Conservation (phyloP, 2,888 invertebrate species). For the Stramonita haemastoma region DNA sequence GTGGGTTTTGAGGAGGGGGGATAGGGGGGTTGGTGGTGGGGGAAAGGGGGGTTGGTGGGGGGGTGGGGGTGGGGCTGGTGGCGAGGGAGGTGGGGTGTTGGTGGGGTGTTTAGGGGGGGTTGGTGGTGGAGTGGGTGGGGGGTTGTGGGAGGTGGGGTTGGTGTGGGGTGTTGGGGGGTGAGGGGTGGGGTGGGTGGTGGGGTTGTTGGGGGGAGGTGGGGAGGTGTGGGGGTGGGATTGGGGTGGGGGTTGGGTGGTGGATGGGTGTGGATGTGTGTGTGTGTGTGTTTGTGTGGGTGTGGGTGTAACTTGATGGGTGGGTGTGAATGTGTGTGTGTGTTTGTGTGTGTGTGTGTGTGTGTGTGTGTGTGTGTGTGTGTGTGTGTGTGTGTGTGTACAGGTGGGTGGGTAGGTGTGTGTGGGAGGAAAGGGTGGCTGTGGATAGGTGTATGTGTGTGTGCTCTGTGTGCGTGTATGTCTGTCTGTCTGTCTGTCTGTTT, state of each 20-base stretch:
- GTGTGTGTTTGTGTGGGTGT: neutral
- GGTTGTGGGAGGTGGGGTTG: neutral
- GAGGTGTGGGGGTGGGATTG: too few relatives aligned
- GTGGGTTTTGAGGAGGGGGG: neutral
- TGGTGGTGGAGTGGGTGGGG: neutral
- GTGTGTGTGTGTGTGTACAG: neutral
- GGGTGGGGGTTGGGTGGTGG: neutral
- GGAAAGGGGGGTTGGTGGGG: neutral
- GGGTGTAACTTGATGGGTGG: neutral
- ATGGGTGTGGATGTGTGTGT: neutral
- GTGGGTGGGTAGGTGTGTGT: neutral
- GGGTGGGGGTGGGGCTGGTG: neutral
- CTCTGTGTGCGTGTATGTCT: too few relatives aligned
- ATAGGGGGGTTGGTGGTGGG: too few relatives aligned
- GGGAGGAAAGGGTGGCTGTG: too few relatives aligned
- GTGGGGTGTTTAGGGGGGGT: neutral
- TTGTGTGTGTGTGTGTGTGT: too few relatives aligned
- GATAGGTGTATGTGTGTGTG: neutral
- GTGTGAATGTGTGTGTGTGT: too few relatives aligned
- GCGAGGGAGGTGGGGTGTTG: neutral
- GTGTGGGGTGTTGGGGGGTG: neutral
- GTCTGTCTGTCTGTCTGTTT: too few relatives aligned
- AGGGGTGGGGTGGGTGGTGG: too few relatives aligned
- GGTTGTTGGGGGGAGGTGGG: too few relatives aligned
- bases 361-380: neutral